Base-by-base conservation (phyloP, 35 echinoderm and acorn worm genomes). In the Heliocidaris tuberculata region DNA sequence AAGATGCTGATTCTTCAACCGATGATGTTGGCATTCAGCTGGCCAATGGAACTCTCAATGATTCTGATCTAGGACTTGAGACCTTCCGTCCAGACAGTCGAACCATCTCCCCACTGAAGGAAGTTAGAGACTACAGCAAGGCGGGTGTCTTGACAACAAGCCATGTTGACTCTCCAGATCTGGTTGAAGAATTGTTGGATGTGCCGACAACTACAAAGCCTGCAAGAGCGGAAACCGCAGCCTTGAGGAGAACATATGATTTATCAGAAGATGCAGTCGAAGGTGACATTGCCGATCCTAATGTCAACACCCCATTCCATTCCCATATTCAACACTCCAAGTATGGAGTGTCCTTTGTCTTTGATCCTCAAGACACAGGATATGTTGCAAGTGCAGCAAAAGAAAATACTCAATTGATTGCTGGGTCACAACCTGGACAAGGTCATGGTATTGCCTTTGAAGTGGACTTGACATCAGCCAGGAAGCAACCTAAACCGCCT, bases 51-150 rank as follows among this genome's bases (percentile, higher is more conserved):
- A 87, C 31, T 31, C 30, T 50, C 3, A 87, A 50, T 90, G 86
- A 94, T 50, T 88, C 94, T 71, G 93, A 96, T 52, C 86, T 95
- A 70, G 94, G 95, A 21, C 94, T 93, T 29, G 56, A 85, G 13
- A 97, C 96, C 17, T 95, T 95, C 30, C 78, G 96, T 24, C 94
- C 96, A 13, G 31, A 60, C 10, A 47, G 95, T 27, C 89, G 96
- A 78, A 52, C 94, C 2, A 30, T 95, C 32, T 95, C 94, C 0
- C 96, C 94, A 31, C 86, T 97, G 60, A 85, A 94, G 30, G 85
- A 48, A 71, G 94, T 92, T 47, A 59, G 91, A 59, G 50, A 89
- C 47, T 89, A 89, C 31, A 32, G 31, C 87, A 89, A 89, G 87
- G 31, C 30, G 5, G 87, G 87, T 89, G 87, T 48, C 11, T 27